A percentile compares a stretch with the other conserved stretches of the same genome.
These are phyloP conservation scores for Oriolus oriolus DNA, from an alignment of 2,113 vertebrate genomes.

Conservation along the genomic window DNA sequence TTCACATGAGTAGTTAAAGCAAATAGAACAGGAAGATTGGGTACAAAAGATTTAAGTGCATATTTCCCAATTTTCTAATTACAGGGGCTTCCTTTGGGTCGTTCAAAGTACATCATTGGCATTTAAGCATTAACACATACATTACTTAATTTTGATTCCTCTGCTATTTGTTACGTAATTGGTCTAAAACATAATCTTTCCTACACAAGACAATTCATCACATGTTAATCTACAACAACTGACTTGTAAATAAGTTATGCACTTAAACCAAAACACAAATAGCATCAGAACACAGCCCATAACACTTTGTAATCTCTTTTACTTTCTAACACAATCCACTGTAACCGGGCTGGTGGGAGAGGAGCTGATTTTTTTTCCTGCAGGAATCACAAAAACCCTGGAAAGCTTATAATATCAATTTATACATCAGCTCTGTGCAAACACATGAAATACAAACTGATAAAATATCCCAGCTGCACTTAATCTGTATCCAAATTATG, in stretches of 20 bases:
- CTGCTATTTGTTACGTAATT: background rate
- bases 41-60: background rate
- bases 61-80: background rate
- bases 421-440: background rate
- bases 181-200: background rate
- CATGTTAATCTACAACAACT: background rate
- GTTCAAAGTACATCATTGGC: background rate
- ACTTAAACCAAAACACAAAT: background rate
- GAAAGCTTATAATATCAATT: background rate
- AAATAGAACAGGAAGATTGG: background rate
- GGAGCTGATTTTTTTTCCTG: background rate
- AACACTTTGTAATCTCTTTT: constrained; percentile 1
- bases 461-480: background rate
- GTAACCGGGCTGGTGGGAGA: background rate
- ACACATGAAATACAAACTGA: background rate
- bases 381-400: constrained; percentile 26
- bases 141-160: background rate
- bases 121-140: background rate
- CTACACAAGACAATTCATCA: background rate
- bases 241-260: background rate
- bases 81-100: background rate
- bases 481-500: background rate
- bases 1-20: background rate
- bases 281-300: background rate
- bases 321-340: background rate